Base-by-base conservation (phyloP, 2,797 vertebrate species). In the Clangula hyemalis region DNA sequence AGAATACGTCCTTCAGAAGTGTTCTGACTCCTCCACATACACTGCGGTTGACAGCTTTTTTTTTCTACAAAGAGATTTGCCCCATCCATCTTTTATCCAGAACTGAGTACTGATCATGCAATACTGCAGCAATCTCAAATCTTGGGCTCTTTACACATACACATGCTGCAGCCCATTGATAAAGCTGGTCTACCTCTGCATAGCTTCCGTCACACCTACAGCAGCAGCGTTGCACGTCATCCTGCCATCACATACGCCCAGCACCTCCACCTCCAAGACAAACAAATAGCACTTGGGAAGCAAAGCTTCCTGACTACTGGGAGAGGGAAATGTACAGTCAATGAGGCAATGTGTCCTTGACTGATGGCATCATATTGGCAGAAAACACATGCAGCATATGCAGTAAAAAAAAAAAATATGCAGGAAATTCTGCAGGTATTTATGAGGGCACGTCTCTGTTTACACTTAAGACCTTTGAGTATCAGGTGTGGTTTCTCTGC, bases 121-220 rank as follows among this genome's bases (percentile, higher is more conserved):
- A 57, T 17, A 19, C n/a, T 14, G 43, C 0, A 6, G 28, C 61
- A 62, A 32, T 20, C 24, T 80, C 27, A 43, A 6, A 49, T 18
- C 60, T 57, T 1, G 1, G 43, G 8, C 6, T 5, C 30, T 53
- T 57, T 60, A 66, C 22, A 45, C 6, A 34, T 25, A 28, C 22
- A n/a, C 0, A 2, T 3, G 21, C 36, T 45, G n/a, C 38, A 43
- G 24, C 16, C 1, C 1, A 8, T 22, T 57, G 47, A 32, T 57
- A 60, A 60, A 0, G 0, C 0, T 0, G 41, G 39, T 41, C 36
- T 13, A 6, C 1, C 0, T 0, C 32, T 2, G 1, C 30, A 77
- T 49, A 83, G 28, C 28, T 88, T 39, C 57, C 20, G 2, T 4
- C 57, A 43, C 4, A 57, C 30, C 74, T n/a, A 57, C 16, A 39